Evolutionary conservation across 2,797 vertebrate species (phyloP).

Genomic region (Syndactyla subalaris): DNA sequence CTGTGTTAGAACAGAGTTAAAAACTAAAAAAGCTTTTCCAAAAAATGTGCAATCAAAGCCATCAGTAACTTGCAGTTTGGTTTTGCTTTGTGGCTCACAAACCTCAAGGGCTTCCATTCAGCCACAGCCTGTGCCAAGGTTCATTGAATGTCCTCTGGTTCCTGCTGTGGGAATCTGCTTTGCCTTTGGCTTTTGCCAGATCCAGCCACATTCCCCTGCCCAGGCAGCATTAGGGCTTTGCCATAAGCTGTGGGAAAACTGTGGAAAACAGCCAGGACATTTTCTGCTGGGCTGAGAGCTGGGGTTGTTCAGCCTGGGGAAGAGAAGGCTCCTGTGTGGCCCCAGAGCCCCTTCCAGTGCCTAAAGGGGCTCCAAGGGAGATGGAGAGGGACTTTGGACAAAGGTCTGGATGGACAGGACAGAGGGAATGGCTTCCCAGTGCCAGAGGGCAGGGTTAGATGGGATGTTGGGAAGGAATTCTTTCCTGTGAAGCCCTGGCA

Average conservation of each 20-base stretch:
- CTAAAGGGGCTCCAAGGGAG: too few species aligned
- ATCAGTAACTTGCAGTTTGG: background rate
- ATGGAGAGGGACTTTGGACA: too few species aligned
- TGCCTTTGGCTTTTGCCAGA: background rate
- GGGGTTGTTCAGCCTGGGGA: background rate
- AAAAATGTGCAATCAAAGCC: background rate
- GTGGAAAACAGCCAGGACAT: background rate
- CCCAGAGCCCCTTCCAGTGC: background rate
- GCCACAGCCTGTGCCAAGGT: background rate
- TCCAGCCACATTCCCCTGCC: background rate
- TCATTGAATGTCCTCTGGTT: background rate
- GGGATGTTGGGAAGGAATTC: background rate
- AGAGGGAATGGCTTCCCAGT: background rate
- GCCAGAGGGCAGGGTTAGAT: rapidly evolving
- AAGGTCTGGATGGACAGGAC: background rate
- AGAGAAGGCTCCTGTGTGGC: background rate
- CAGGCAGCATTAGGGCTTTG: background rate
- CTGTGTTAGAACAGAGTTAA: background rate
- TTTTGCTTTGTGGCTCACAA: background rate
- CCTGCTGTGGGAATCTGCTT: background rate
- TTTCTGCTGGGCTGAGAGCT: background rate
- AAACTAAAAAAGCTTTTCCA: background rate
- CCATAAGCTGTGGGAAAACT: background rate
- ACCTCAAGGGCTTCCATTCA: background rate
- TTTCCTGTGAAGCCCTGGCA: background rate